Percentiles rank a stretch among this genome's conserved stretches.
Conservation (phyloP, 1,140 invertebrate genomes). For the Brachystomella parvula region DNA sequence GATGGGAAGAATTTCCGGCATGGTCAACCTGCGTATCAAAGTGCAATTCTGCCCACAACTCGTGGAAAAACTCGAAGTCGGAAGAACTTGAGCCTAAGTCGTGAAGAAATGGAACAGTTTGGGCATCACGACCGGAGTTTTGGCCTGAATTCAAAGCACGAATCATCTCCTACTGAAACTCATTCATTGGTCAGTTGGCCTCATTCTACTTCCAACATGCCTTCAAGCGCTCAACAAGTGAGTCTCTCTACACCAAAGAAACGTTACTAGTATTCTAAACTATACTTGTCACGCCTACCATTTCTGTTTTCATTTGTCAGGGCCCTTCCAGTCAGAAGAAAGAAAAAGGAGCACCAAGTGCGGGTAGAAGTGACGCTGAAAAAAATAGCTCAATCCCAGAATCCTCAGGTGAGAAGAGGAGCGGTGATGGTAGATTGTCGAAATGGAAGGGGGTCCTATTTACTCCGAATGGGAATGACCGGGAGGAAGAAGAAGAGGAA, state of each 20-base stretch:
- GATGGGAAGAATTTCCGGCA: conserved; percentile 26
- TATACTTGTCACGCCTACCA: no score
- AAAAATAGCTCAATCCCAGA: no score
- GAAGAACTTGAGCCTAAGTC: conserved; percentile 13
- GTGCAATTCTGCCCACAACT: conserved; percentile 30
- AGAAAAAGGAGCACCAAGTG: conserved; percentile 10
- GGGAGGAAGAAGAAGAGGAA: conserved; percentile 37
- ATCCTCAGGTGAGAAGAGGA: no score
- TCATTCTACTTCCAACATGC: no score
- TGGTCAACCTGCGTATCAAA: conserved; percentile 36
- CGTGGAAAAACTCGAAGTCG: background rate
- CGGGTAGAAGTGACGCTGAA: background rate
- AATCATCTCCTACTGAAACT: background rate
- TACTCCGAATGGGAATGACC: conserved; percentile 50
- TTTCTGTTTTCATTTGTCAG: no score
- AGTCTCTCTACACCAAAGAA: conserved; percentile 14
- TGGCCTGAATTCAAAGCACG: background rate
- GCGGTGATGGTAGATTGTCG: conserved; percentile 45
- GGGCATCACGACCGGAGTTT: background rate
- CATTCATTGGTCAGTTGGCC: no score
- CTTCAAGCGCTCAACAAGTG: conserved; percentile 21
- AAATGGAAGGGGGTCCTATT: conserved; percentile 73
- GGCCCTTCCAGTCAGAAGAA: background rate
- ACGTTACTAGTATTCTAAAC: no score
- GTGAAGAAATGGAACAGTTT: conserved; percentile 4